Base-by-base conservation (phyloP, 1,140 invertebrate species). In the Papilio dardanus region DNA sequence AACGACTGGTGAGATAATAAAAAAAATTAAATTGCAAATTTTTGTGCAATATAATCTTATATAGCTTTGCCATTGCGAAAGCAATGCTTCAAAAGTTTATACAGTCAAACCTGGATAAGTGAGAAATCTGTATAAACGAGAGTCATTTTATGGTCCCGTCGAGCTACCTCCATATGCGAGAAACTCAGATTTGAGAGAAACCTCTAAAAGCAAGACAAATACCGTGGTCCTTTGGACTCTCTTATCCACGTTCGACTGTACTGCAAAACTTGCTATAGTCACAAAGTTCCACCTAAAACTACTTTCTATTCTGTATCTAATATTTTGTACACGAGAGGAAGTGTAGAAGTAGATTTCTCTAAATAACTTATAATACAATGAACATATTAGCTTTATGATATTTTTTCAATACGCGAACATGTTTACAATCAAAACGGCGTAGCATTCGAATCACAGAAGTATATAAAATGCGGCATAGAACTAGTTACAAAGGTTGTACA, bases 11-110 rank as follows among this genome's bases (percentile, higher is more conserved):
- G 54, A 3, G 19, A 24, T 3, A 58, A 58, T 24, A 62, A 62
- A 62, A 58, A 54, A 54, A 54, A 54, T 54, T 12, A 21, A 54
- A 54, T n/a, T 21, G 21, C 42, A 46, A 46, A 19, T 46, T 46
- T 16, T 0, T 46, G n/a, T n/a, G n/a, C n/a, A n/a, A 46, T 46
- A 46, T 19, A 46, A 46, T 19, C 42, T 19, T 37, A 12, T 37
- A 37, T 37, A 37, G 5, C 35, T 37, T 10, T 37, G 42, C 5
- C 6, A 19, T 42, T 46, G 16, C 8, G 16, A 19, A 19, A 46
- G 16, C 16, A 46, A n/a, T 5, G 16, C 42, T 46, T 14, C 16
- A 46, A 46, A 46, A 19, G 4, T 7, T 16, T 46, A 12, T 37
- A 37, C 8, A 8, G n/a, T n/a, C n/a, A n/a, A n/a, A n/a, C n/a